Percentiles rank a stretch among this genome's conserved stretches.
Conservation (phyloP, 2,888 invertebrate genomes). For the Chloromyia formosa region DNA sequence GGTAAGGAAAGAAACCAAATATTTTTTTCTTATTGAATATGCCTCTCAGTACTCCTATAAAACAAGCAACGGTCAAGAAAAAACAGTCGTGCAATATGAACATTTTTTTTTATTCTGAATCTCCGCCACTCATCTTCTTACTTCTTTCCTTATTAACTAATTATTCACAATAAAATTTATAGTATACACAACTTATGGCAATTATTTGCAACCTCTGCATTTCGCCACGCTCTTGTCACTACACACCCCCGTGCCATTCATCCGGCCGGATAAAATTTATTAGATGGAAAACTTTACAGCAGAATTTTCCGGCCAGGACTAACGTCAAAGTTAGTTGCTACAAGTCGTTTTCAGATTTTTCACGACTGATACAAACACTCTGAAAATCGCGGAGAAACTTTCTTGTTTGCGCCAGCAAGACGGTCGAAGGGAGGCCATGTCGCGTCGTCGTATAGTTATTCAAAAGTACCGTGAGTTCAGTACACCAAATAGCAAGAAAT, state of each 20-base stretch:
- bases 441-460: no score
- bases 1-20: no score
- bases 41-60: no score
- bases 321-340: slow-evolving; percentile 16
- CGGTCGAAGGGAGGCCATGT: no score
- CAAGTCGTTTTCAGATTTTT: slow-evolving; percentile 10
- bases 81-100: no score
- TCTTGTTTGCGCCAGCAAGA: background rate
- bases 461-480: background rate
- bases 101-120: no score
- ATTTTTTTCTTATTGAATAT: no score
- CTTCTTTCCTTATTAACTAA: background rate
- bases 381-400: background rate
- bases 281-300: background rate
- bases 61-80: no score
- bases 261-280: slow-evolving; percentile 4
- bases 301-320: background rate
- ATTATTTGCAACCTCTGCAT: background rate
- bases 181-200: slow-evolving; percentile 1
- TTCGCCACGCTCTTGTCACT: background rate
- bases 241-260: background rate
- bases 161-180: background rate
- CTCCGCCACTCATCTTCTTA: background rate
- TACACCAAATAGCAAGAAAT: background rate
- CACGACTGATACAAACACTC: slow-evolving; percentile 28